Conservation (phyloP, 2,888 invertebrate genomes). For the Melanargia galathea region DNA sequence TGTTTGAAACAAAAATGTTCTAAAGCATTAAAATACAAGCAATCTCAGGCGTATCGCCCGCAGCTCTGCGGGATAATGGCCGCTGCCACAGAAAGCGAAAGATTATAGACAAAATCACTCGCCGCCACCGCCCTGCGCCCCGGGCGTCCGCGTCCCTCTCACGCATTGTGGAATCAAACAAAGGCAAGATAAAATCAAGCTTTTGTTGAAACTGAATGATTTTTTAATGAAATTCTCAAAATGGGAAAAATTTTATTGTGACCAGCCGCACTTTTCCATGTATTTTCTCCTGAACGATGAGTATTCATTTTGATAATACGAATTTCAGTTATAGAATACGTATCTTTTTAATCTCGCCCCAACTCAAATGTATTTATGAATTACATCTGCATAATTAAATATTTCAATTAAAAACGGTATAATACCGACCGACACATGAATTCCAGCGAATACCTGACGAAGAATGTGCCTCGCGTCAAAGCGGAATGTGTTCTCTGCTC, state of each 20-base stretch:
- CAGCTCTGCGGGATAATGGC: background rate
- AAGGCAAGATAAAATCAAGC: slow-evolving; percentile 11
- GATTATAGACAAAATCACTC: slow-evolving; percentile 17
- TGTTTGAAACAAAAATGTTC: too few relatives aligned
- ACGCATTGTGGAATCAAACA: slow-evolving; percentile 13
- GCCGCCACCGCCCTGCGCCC: background rate
- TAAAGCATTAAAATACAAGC: too few relatives aligned
- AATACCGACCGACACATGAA: background rate
- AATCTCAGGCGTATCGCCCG: slow-evolving; percentile 1
- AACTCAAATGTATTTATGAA: too few relatives aligned
- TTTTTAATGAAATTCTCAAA: background rate
- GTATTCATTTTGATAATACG: too few relatives aligned
- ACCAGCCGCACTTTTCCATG: background rate
- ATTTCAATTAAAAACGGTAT: slow-evolving; percentile 8
- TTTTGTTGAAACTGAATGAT: slow-evolving; percentile 10
- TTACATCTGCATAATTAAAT: background rate
- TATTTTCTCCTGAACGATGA: background rate
- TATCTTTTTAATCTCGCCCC: too few relatives aligned
- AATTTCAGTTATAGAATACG: too few relatives aligned
- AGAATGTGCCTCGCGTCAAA: background rate
- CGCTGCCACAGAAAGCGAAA: slow-evolving; percentile 4
- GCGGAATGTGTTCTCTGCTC: background rate
- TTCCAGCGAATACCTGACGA: slow-evolving; percentile 5
- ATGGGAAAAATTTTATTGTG: background rate
- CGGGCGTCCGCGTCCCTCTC: background rate